Conservation (phyloP, 2,113 vertebrate genomes). For the Turnix velox region DNA sequence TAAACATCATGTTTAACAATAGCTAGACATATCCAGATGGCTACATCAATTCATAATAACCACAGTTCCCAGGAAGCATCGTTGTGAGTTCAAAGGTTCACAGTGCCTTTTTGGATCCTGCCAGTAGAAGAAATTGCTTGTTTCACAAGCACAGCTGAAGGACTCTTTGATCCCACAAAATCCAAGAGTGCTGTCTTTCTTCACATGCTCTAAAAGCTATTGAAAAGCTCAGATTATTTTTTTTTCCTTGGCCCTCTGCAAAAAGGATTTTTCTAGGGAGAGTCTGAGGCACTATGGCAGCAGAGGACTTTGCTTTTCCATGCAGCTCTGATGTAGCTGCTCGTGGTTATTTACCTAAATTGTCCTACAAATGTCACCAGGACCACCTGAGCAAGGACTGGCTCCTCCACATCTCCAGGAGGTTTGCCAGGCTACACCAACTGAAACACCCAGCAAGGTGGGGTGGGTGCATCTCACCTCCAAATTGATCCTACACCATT, state of each 20-base stretch:
- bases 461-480: accelerated
- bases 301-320: neutral
- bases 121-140: neutral
- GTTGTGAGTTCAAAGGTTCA: constrained; percentile 28
- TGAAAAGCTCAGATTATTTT: neutral
- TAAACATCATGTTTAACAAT: constrained; percentile 17
- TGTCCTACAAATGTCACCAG: neutral
- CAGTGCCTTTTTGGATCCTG: neutral
- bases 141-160: neutral
- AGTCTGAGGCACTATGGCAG: neutral
- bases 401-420: neutral
- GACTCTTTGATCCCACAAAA: neutral
- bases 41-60: neutral
- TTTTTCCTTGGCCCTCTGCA: neutral
- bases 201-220: neutral
- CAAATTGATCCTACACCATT: neutral
- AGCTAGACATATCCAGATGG: neutral
- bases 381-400: neutral
- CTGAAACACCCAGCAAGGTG: neutral
- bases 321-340: neutral
- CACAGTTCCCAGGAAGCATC: neutral
- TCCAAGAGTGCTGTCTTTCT: neutral
- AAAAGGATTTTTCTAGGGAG: neutral
- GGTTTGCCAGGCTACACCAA: neutral
- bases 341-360: neutral